Conservation (phyloP, 2,113 vertebrate species). For the Etheostoma cragini region DNA sequence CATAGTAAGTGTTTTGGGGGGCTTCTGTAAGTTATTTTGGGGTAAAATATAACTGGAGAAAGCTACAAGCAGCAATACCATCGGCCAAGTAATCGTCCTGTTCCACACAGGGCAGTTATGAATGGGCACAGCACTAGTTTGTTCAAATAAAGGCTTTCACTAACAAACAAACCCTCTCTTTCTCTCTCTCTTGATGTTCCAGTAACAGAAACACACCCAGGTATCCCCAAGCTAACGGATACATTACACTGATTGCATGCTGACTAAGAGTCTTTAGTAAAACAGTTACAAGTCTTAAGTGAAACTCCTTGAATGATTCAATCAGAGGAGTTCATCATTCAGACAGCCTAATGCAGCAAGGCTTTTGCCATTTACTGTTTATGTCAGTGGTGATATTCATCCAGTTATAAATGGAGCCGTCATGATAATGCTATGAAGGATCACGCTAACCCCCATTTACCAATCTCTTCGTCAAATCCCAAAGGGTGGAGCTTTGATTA, state of each 20-base stretch:
- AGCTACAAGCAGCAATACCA: too few species aligned
- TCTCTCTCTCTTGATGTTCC: neutral
- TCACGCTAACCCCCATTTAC: conserved; percentile 87
- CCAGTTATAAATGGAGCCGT: conserved; percentile 83
- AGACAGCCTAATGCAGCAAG: conserved; percentile 70
- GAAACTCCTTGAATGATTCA: conserved; percentile 64
- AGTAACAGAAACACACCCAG: conserved; percentile 9
- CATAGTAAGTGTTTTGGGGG: too few species aligned
- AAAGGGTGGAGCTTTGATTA: conserved; percentile 95
- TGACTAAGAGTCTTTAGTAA: conserved; percentile 22
- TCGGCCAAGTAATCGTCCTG: too few species aligned
- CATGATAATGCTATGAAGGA: conserved; percentile 76
- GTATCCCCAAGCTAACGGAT: conserved; percentile 23
- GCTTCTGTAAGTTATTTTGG: too few species aligned
- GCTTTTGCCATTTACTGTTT: conserved; percentile 73
- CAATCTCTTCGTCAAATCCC: conserved; percentile 92
- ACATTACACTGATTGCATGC: conserved; percentile 23
- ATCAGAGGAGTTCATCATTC: conserved; percentile 67
- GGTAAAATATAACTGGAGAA: too few species aligned
- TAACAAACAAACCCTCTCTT: neutral
- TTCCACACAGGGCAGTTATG: too few species aligned
- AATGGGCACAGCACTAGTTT: neutral
- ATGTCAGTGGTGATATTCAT: conserved; percentile 75
- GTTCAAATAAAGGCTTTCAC: neutral
- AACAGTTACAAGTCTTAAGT: conserved; percentile 57